phyloP scores from a whole-genome alignment of 1,140 invertebrate genomes.

The Trichonephila inaurata region DNA sequence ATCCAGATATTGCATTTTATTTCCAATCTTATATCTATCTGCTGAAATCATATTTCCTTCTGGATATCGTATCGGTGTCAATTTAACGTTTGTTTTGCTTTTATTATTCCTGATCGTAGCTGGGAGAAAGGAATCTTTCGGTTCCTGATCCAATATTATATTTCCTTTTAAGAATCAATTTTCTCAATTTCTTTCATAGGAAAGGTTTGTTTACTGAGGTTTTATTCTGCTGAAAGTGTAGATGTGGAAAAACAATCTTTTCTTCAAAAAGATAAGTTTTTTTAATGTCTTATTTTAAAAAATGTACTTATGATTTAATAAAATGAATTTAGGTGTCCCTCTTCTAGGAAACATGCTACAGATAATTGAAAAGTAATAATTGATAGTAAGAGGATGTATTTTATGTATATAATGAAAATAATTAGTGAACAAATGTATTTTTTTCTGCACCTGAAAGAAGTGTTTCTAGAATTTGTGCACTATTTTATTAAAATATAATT shows the following conservation, averaged over 20 bases:
- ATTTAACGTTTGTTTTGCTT: conserved; percentile 30
- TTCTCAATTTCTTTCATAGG: conserved; percentile 31
- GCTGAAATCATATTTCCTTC: background rate
- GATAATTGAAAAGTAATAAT: too few relatives aligned
- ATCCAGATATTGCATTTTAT: conserved; percentile 19
- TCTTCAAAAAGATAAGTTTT: background rate
- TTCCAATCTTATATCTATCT: conserved; percentile 9
- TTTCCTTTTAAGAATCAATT: conserved; percentile 61
- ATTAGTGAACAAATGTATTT: too few relatives aligned
- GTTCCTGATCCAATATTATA: conserved; percentile 48
- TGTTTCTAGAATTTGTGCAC: too few relatives aligned
- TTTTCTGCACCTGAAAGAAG: too few relatives aligned
- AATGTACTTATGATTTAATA: background rate
- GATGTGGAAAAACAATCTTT: background rate
- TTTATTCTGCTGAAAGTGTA: background rate
- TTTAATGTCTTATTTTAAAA: background rate
- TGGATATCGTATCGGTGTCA: conserved; percentile 9
- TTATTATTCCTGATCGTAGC: background rate
- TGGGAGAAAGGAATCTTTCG: background rate
- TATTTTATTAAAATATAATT: too few relatives aligned
- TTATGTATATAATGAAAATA: too few relatives aligned
- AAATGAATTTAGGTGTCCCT: background rate
- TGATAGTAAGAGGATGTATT: too few relatives aligned
- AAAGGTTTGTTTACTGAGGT: conserved; percentile 53
- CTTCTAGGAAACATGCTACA: too few relatives aligned